Base-by-base conservation (phyloP, 2,113 vertebrate species). In the Larimichthys polyactis region DNA sequence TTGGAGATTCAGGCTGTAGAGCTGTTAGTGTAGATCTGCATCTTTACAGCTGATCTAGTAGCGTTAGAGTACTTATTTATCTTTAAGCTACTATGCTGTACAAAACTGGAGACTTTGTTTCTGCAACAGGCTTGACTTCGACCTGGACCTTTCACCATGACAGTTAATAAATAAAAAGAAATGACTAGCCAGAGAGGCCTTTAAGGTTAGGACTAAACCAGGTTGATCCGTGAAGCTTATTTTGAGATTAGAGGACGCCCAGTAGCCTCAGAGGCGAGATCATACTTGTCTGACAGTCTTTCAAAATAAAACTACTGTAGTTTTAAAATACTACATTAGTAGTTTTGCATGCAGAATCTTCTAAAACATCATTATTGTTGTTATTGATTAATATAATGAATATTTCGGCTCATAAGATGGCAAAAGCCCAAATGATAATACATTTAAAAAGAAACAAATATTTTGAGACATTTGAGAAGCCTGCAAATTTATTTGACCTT, bases 101-200 rank as follows among this genome's bases (percentile, higher is more conserved):
- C 74, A 78, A 84, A 85, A 57, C 71, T 72, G 49, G 44, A 67
- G 48, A 76, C 71, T 81, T 65, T 76, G 72, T 67, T 76, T 82
- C 58, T 73, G 48, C 63, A 14, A 58, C 62, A 27, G 55, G 75
- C n/a, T 81, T 4, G 9, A 75, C 79, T 83, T 78, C 15, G 7
- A 92, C 87, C 87, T 43, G 48, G 49, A 84, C 66, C 64, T 43
- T 63, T 87, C 76, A 63, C 48, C 66, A 70, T 71, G 40, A 85
- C 83, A 75, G 78, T 49, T 70, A 76, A 79, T 81, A 86, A 84
- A 89, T 77, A 85, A 90, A 65, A 81, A 65, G 52, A 89, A 79
- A 75, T 8, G 52, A 57, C 52, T 32, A 49, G 29, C 65, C 79
- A 71, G 72, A 62, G 77, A 84, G 49, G 72, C 55, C 44, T 78